Evolutionary conservation across 2,113 vertebrate genomes (phyloP).

Genomic region (Phalacrocorax aristotelis): DNA sequence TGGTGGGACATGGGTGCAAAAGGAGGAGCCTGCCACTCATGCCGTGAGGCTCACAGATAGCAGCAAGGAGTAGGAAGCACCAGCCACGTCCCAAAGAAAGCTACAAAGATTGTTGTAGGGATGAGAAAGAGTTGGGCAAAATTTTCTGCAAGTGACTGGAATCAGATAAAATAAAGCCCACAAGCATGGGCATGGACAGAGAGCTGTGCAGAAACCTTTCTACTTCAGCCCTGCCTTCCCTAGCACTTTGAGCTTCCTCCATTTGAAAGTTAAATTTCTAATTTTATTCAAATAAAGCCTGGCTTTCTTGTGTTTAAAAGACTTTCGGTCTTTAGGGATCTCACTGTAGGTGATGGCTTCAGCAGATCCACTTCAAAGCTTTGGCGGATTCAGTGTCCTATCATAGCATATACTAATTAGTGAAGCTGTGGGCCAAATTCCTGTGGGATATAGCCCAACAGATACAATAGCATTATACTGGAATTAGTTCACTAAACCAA

Average conservation of each 20-base stretch:
- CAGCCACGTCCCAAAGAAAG: not conserved
- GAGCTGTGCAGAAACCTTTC: not conserved
- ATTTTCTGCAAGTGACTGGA: not conserved
- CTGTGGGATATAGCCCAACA: not conserved
- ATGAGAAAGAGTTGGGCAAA: not conserved
- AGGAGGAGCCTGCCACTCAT: rapidly evolving
- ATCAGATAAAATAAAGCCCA: not conserved
- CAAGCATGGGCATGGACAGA: not conserved
- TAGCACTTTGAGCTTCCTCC: slow-evolving; percentile 2
- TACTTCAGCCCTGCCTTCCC: not conserved
- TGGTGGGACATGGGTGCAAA: rapidly evolving
- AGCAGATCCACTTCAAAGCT: slow-evolving; percentile 66
- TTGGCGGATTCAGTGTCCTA: slow-evolving; percentile 24
- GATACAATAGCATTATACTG: not conserved
- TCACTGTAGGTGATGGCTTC: slow-evolving; percentile 48
- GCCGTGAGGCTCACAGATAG: not conserved
- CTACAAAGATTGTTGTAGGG: not conserved
- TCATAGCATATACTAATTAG: slow-evolving; percentile 44
- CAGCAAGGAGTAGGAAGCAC: not conserved
- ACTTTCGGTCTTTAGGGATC: slow-evolving; percentile 36
- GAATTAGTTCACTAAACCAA: not conserved
- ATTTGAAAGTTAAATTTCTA: slow-evolving; percentile 49
- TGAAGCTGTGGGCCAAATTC: slow-evolving; percentile 3
- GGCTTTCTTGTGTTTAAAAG: slow-evolving; percentile 54
- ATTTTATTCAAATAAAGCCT: slow-evolving; percentile 59